Conservation (phyloP, 2,113 vertebrate genomes). For the Labeo catla region DNA sequence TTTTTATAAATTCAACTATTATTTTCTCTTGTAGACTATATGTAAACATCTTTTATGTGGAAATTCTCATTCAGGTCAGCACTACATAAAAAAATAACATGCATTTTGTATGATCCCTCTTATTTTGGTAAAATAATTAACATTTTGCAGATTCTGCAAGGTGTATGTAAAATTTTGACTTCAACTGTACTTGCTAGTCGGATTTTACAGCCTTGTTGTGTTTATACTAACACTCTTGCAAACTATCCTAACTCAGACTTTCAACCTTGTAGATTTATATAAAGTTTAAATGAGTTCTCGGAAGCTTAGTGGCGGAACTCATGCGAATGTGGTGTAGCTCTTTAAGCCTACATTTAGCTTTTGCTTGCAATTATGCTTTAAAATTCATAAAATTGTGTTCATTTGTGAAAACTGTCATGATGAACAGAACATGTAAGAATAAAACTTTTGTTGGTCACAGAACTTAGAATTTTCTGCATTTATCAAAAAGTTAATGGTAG, state of each 20-base stretch:
- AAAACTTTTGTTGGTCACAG: background rate
- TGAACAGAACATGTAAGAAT: background rate
- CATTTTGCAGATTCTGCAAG: no score
- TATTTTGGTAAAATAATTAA: no score
- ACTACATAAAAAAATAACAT: no score
- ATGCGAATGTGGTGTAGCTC: background rate
- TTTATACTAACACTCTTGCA: background rate
- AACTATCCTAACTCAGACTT: background rate
- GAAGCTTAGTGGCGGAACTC: background rate
- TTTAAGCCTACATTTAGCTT: background rate
- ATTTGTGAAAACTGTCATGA: background rate
- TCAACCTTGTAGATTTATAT: background rate
- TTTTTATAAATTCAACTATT: no score
- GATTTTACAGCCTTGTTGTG: background rate
- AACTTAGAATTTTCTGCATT: background rate
- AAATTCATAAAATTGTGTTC: background rate
- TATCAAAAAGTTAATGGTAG: background rate
- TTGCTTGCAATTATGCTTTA: background rate
- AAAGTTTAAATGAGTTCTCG: background rate
- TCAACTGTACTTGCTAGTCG: background rate
- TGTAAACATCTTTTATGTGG: no score
- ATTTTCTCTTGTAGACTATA: no score
- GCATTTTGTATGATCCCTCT: no score
- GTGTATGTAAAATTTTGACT: no score
- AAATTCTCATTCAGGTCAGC: no score